Evolutionary conservation across 1,140 invertebrate species (phyloP), one percentile per base, ranked within the genome.

Genomic region (Microplitis demolitor): DNA sequence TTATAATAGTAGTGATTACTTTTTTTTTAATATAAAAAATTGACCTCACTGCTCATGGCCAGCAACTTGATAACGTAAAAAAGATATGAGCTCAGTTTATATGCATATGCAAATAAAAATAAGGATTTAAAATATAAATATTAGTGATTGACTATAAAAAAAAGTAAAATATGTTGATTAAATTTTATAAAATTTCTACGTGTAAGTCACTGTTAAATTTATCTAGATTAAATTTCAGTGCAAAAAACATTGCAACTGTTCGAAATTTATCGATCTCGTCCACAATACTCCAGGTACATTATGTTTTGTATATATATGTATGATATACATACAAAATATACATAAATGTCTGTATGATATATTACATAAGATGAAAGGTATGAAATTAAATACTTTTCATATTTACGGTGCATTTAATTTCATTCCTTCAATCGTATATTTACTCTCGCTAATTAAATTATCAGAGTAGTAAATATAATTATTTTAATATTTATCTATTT

Each of bases 11-110:
- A 24, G 16, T 31, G 24, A 58, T 58, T 56, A 73, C 73, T 71
- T 73, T 72, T 73, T 73, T 73, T 73, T 70, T 69, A 69, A 72
- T 69, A 62, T 74, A 61, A 72, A 72, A 76, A 66, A 72, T 76
- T 66, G 70, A 72, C 16, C 63, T 50, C 63, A 37, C 45, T 66
- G 37, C 11, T 31, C 63, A 66, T 8, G 63, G 16, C 45, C 16
- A 50, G 14, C 63, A 66, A 66, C 63, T 66, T 66, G 63, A 66
- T 50, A 66, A 51, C 37, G 16, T 14, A 3, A 66, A 66, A 66
- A 14, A 31, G 8, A 50, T 39, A 11, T 5, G 6, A 31, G 2
- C 31, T 8, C 37, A 35, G n/a, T 11, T 9, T n/a, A 56, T 5
- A n/a, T n/a, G 4, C 9, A 56, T 56, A 9, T 13, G 9, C 54